Evolutionary conservation across 2,797 vertebrate species (phyloP), one percentile per base, ranked within the genome.

Genomic region (Halcyon smyrnensis): DNA sequence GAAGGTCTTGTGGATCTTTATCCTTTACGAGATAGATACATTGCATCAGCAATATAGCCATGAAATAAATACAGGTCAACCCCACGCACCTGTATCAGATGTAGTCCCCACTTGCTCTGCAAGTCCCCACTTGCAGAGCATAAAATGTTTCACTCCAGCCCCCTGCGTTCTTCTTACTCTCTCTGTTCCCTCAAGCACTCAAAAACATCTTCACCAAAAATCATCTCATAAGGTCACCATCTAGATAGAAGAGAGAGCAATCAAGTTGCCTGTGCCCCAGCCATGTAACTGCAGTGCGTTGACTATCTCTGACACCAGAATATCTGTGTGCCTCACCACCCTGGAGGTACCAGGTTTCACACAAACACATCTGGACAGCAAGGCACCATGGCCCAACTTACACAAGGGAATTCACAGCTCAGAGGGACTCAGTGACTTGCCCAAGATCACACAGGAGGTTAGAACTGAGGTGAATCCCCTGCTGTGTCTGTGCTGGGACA

Each of bases 291-390:
- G 54, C 39, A 74, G 48, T 11, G 6, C 25, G 27, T 54, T 75
- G 70, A 9, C 34, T 57, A 4, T 28, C 32, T 57, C 64, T 88
- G 32, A 50, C 34, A 68, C 30, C 39, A 43, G 32, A 45, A 32
- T 12, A 23, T 10, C 7, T 6, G 8, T 0, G 1, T 63, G 39
- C 32, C 12, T 67, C 3, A 2, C 25, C 24, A 7, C 11, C 77
- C 69, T 39, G 50, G 6, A 50, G 23, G 25, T 45, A 18, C 30
- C 0, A 0, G 2, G 0, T 54, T 80, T 39, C 16, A 36, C 32
- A 3, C 15, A 59, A 59, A 19, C 41, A 11, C 1, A 64, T 0
- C 50, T n/a, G 67, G 36, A 20, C 3, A 10, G 41, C 21, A 16
- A 43, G 53, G 46, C 43, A 28, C 34, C 12, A 1, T 5, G 14